A percentile compares a stretch with the other conserved stretches of the same genome.
Evolutionary conservation across 2,113 vertebrate species (phyloP).

Genomic region (Martes martes): DNA sequence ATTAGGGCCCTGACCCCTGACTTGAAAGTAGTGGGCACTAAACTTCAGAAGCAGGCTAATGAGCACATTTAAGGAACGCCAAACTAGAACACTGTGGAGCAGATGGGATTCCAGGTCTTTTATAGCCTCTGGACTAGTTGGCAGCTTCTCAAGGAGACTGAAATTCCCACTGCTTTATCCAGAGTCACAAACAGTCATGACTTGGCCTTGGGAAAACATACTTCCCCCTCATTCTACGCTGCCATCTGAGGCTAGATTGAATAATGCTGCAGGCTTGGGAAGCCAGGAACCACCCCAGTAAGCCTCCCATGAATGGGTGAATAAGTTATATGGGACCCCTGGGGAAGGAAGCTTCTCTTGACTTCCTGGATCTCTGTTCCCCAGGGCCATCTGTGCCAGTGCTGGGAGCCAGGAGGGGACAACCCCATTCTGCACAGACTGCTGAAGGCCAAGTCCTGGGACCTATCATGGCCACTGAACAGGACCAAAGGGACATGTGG

Average conservation of each 20-base stretch:
- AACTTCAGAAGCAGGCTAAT: not conserved
- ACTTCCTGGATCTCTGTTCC: not conserved
- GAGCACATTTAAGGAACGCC: not conserved
- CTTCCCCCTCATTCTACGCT: not conserved
- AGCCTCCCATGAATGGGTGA: not conserved
- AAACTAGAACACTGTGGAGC: not conserved
- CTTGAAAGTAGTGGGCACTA: not conserved
- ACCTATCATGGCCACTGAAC: accelerated
- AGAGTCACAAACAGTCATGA: not conserved
- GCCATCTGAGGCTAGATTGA: not conserved
- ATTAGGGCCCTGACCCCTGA: not conserved
- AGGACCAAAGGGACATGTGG: not conserved
- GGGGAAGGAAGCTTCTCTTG: not conserved
- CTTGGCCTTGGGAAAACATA: not conserved
- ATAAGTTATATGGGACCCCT: not conserved
- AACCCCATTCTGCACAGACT: not conserved
- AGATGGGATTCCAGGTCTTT: not conserved
- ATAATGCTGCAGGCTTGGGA: not conserved
- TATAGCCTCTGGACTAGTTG: not conserved
- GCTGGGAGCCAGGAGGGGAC: not conserved
- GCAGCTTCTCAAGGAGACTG: not conserved
- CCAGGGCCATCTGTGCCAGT: not conserved
- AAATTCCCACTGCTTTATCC: not conserved
- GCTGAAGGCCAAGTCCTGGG: not conserved
- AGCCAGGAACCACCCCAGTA: not conserved